Conservation (phyloP, 2,888 invertebrate species). For the Ormyrus nitidulus region DNA sequence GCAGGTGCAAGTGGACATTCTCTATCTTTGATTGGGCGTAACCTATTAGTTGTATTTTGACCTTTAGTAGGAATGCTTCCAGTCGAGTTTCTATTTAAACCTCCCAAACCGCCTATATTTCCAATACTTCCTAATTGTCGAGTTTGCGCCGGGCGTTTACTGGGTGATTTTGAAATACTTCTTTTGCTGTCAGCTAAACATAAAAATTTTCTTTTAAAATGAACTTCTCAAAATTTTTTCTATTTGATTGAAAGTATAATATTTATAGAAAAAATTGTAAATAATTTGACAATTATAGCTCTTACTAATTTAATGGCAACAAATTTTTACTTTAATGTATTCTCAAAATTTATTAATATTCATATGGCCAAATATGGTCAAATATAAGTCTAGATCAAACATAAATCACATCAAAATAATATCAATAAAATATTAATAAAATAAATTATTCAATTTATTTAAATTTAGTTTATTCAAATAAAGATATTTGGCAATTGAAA, state of each 20-base stretch:
- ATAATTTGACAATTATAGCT: neutral
- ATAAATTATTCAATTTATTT: too few relatives aligned
- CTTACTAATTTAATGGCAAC: neutral
- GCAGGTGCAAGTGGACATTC: constrained; percentile 89
- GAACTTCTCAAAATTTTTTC: too few relatives aligned
- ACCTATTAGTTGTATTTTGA: constrained; percentile 64
- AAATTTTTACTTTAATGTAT: neutral
- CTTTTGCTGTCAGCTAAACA: constrained; percentile 72
- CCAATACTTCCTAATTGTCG: constrained; percentile 63
- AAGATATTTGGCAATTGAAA: too few relatives aligned
- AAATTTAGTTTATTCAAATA: too few relatives aligned
- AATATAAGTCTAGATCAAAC: too few relatives aligned
- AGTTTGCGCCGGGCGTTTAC: constrained; percentile 78
- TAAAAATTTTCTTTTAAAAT: neutral
- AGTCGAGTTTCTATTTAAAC: constrained; percentile 59
- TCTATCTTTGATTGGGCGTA: constrained; percentile 78
- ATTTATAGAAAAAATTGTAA: too few relatives aligned
- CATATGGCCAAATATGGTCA: too few relatives aligned
- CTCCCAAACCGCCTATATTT: constrained; percentile 38
- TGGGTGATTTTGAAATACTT: constrained; percentile 80
- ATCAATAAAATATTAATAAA: too few relatives aligned
- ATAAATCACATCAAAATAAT: too few relatives aligned
- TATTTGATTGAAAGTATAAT: too few relatives aligned
- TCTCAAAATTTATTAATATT: neutral
- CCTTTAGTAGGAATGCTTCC: constrained; percentile 62